phyloP scores from a whole-genome alignment of 2,113 vertebrate genomes.

The Tetraodon nigroviridis region DNA sequence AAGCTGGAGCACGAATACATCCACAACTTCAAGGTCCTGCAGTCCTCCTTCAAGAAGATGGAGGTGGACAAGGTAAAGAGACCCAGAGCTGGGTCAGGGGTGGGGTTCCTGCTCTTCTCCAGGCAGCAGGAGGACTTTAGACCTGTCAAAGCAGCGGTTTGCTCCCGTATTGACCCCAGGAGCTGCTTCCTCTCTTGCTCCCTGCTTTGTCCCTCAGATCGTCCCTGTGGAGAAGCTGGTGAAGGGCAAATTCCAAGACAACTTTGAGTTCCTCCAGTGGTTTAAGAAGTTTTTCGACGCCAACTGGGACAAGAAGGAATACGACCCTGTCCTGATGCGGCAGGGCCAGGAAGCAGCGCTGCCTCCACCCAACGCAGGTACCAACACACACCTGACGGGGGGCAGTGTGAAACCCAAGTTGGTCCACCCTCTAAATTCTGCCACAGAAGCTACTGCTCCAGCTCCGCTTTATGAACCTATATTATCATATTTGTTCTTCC shows the following conservation, averaged over 20 bases:
- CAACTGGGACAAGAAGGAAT: conserved; percentile 96
- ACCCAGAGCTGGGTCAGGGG: not conserved
- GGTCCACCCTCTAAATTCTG: no score
- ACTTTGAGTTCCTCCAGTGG: conserved; percentile 99
- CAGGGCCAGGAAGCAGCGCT: conserved; percentile 87
- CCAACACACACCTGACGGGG: not conserved
- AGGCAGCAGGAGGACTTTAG: no score
- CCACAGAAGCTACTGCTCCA: not conserved
- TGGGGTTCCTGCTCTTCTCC: no score
- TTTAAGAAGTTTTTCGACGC: conserved; percentile 97
- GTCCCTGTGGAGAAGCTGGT: no score
- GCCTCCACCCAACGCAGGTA: conserved; percentile 84
- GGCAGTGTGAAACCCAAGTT: no score
- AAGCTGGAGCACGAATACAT: conserved; percentile 94
- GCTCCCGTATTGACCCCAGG: no score
- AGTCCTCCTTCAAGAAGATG: conserved; percentile 95
- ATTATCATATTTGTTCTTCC: conserved; percentile 4
- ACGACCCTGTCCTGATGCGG: conserved; percentile 86
- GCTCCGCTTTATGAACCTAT: not conserved
- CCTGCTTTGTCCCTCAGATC: no score
- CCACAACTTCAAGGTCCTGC: conserved; percentile 95
- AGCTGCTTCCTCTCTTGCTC: no score
- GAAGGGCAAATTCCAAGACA: conserved; percentile 83
- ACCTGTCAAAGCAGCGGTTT: not conserved
- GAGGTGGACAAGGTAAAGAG: conserved; percentile 91